Percentiles rank a stretch among this genome's conserved stretches.
Evolutionary conservation across 2,888 invertebrate genomes (phyloP).

Genomic region (Amphipoea oculea): DNA sequence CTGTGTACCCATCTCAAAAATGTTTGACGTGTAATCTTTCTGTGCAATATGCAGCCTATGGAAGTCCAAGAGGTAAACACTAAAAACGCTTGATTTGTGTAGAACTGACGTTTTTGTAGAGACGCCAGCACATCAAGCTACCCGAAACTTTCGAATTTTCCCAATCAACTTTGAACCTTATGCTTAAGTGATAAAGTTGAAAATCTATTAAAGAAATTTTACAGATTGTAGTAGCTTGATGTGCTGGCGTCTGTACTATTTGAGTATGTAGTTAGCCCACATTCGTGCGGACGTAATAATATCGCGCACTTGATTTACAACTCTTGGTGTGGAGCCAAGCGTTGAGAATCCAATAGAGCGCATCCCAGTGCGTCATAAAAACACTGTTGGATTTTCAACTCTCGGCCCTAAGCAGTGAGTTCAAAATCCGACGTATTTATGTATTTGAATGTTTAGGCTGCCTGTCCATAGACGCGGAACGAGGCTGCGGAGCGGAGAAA

Average conservation of each 20-base stretch:
- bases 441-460: no score
- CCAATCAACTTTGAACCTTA: no score
- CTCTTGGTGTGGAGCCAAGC: no score
- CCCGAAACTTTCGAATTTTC: no score
- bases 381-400: not conserved
- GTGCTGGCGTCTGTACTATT: not conserved
- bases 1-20: constrained; percentile 34
- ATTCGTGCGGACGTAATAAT: no score
- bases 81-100: constrained; percentile 72
- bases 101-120: constrained; percentile 10
- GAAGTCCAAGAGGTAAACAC: constrained; percentile 92
- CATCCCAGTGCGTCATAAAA: not conserved
- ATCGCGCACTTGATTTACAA: not conserved
- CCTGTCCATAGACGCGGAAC: no score
- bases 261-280: not conserved
- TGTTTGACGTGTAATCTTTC: constrained; percentile 56
- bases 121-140: no score
- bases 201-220: no score
- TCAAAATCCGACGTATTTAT: not conserved
- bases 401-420: not conserved
- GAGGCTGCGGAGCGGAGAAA: no score
- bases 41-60: constrained; percentile 90
- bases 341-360: not conserved
- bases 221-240: no score
- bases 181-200: no score